phyloP scores from a whole-genome alignment of 2,797 vertebrate genomes.

The Intellagama lesueurii region DNA sequence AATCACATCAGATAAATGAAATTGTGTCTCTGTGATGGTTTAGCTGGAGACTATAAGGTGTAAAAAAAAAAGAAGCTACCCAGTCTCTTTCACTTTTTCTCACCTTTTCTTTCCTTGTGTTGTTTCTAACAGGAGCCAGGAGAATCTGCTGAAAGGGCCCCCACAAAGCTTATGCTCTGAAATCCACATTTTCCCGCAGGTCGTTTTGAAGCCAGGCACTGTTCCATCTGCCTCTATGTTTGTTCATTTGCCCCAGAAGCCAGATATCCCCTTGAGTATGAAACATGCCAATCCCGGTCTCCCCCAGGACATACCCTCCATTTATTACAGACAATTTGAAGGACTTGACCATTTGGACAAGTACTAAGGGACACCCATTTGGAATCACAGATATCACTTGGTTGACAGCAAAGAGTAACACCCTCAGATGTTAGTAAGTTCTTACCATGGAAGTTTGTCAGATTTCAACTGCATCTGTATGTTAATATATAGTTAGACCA shows the following conservation, averaged over 20 bases:
- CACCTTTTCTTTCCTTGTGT: background rate
- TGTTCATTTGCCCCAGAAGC: background rate
- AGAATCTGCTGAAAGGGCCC: conserved; percentile 38
- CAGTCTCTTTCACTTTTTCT: fast-evolving
- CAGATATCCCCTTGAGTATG: fast-evolving
- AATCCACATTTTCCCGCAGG: background rate
- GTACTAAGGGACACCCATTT: background rate
- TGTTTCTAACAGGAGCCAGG: conserved; percentile 42
- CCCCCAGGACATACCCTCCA: background rate
- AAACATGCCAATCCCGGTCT: fast-evolving
- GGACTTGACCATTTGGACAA: conserved; percentile 1
- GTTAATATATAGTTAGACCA: background rate
- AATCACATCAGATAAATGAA: background rate
- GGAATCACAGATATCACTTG: background rate
- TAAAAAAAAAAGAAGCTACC: background rate
- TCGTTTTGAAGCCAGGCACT: background rate
- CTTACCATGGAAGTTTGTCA: background rate
- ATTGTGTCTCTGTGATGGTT: background rate
- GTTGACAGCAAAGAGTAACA: no score
- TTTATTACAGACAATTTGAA: background rate
- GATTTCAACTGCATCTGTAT: background rate
- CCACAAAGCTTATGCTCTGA: background rate
- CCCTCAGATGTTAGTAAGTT: background rate
- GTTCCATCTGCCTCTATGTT: background rate
- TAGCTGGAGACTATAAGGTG: background rate